phyloP scores from a whole-genome alignment of 2,888 invertebrate species.

The Erebia aethiops region DNA sequence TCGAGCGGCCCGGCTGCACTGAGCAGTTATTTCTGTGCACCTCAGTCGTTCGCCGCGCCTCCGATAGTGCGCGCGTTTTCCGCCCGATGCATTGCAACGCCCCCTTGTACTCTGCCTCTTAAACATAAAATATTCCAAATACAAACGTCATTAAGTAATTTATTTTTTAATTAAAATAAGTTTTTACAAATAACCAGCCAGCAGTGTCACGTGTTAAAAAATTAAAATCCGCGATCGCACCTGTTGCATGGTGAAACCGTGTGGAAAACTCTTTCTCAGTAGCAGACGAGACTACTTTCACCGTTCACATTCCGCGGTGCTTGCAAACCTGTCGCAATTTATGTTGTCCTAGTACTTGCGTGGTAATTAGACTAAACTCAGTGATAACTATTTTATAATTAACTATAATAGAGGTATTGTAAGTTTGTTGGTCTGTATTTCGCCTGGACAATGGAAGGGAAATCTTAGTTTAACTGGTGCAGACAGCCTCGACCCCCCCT shows the following conservation, averaged over 20 bases:
- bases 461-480: slow-evolving; percentile 40
- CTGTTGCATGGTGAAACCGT: slow-evolving; percentile 78
- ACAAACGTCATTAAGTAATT: slow-evolving; percentile 32
- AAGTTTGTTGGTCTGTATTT: slow-evolving; percentile 22
- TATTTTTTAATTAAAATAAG: slow-evolving; percentile 24
- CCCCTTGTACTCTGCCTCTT: slow-evolving; percentile 53
- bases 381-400: slow-evolving; percentile 18
- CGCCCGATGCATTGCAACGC: slow-evolving; percentile 51
- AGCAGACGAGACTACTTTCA: slow-evolving; percentile 79
- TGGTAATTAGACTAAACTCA: slow-evolving; percentile 35
- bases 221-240: slow-evolving; percentile 46
- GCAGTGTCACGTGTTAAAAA: slow-evolving; percentile 28
- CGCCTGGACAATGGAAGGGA: slow-evolving; percentile 23
- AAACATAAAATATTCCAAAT: slow-evolving; percentile 40
- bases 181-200: slow-evolving; percentile 14
- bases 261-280: slow-evolving; percentile 80
- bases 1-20: slow-evolving; percentile 76
- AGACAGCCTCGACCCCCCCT: slow-evolving; percentile 43
- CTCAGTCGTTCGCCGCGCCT: slow-evolving; percentile 74
- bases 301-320: slow-evolving; percentile 71
- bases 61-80: slow-evolving; percentile 66
- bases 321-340: slow-evolving; percentile 59
- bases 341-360: slow-evolving; percentile 45
- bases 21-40: slow-evolving; percentile 82
- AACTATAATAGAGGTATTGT: slow-evolving; percentile 24